Base-by-base conservation (phyloP, 2,113 vertebrate species). In the Muscicapa adusta region DNA sequence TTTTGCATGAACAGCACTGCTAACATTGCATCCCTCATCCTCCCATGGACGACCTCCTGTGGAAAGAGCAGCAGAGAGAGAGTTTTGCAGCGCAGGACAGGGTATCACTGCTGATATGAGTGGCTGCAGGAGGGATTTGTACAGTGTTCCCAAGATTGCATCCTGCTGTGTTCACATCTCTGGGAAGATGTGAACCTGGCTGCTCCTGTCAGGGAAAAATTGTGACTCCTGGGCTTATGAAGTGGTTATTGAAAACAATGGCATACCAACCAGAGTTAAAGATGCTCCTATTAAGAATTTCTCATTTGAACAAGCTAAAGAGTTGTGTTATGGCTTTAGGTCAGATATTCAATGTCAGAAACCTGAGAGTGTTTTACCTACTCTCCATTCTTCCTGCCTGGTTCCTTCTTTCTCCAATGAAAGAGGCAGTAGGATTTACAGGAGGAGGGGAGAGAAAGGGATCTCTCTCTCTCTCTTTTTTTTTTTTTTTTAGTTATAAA, bases 1-100 rank as follows among this genome's bases (percentile, higher is more conserved):
- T n/a, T 12, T 13, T 18, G 24, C 16, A 8, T 3, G n/a, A 60
- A 36, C 5, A 3, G 34, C 0, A 0, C 62, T 51, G n/a, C n/a
- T 3, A 5, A 5, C 11, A 5, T 22, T 26, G 12, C 43, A 10
- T 53, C 82, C 68, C 42, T 6, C 6, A 0, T 56, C 33, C 54
- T 88, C 73, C 43, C 53, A 34, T 2, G 6, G 31, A 31, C 26
- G 47, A 15, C 6, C 38, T 10, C 5, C 42, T 0, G 0, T 12
- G 48, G 33, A 24, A 73, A 47, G 0, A 42, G 34, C 34, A 76
- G 36, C 66, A 67, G 31, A 29, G 43, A 10, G 14, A 31, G 17
- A 1, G 20, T 38, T 79, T 42, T 62, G 7, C 5, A 8, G 53
- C 34, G 43, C 38, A 15, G 62, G 48, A 17, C 28, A 48, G 25